Percentiles rank a stretch among this genome's conserved stretches.
Conservation (phyloP, 2,797 vertebrate genomes). For the Synanceia verrucosa region DNA sequence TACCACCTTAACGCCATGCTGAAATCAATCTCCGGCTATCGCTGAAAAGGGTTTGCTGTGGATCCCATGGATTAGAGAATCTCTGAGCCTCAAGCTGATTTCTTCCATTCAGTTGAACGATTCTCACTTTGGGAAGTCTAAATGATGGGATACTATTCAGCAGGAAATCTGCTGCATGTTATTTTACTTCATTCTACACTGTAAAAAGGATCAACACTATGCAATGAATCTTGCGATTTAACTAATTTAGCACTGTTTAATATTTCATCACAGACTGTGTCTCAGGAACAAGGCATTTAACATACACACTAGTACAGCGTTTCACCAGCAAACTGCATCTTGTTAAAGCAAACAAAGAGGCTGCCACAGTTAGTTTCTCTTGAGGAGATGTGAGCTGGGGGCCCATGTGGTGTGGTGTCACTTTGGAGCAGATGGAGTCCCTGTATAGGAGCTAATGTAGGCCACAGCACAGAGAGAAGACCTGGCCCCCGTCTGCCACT, state of each 20-base stretch:
- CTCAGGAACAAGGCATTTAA: not conserved
- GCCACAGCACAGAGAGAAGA: constrained; percentile 61
- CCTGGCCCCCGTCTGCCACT: constrained; percentile 56
- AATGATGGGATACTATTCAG: constrained; percentile 9
- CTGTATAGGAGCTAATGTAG: constrained; percentile 64
- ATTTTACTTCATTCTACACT: not conserved
- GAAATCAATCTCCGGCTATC: constrained; percentile 62
- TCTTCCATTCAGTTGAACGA: constrained; percentile 27
- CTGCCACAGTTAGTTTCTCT: constrained; percentile 44
- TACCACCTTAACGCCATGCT: constrained; percentile 40
- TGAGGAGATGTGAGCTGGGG: constrained; percentile 11
- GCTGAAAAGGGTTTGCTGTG: constrained; percentile 31
- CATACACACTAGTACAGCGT: not conserved
- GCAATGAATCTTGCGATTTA: too few species aligned
- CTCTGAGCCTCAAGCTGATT: constrained; percentile 45
- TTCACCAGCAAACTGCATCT: constrained; percentile 16
- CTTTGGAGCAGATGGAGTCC: constrained; percentile 51
- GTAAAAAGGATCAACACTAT: not conserved
- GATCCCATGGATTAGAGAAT: constrained; percentile 59
- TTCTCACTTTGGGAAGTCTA: constrained; percentile 10
- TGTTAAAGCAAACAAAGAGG: constrained; percentile 26
- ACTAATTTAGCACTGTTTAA: not conserved
- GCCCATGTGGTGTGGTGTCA: constrained; percentile 47
- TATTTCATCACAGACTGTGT: not conserved
- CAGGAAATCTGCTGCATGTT: constrained; percentile 13